Evolutionary conservation across 1,140 invertebrate genomes (phyloP), one percentile per base, ranked within the genome.

Genomic region (Bombus confusus): DNA sequence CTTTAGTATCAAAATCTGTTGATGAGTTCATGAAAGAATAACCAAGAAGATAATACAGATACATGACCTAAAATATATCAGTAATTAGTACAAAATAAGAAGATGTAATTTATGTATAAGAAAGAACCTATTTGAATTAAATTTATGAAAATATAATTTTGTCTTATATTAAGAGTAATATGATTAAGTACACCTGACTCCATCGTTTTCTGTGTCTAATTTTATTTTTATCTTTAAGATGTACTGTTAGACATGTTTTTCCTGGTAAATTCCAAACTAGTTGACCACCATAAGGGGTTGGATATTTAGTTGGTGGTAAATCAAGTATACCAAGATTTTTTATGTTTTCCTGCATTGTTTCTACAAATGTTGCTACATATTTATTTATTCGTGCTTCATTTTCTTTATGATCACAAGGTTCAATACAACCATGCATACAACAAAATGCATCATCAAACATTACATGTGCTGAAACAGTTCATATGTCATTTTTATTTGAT

Each of bases 401-500:
- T 86, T 97, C 96, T 25, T 97, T 96, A 81, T 98, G 97, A 86
- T 97, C 96, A 88, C 97, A 96, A 79, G 97, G 95, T 90, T 97
- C 96, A 31, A 92, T 90, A 77, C 95, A 95, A 0, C 92, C 92
- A 31, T 95, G 91, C 75, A 95, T 94, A 87, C 96, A 95, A 39
- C 95, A 92, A 93, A 98, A 98, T 1, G 98, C 98, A 91, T 99
- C 98, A 92, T 99, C 98, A 92, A 99, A 98, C 93, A 98, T 98
- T 76, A 99, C 97, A 91, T 99, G 98, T 80, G 98, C 98, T 98
- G 79, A 92, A 90, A 84, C 13, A 80, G 71, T 57, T 37, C 12
- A 52, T 37, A 66, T n/a, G 57, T 82, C 18, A 83, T 57, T 59
- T 59, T 43, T 31, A 39, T 57, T 41, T n/a, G 43, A 39, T 83